These are phyloP conservation scores for Rhodophaea formosa DNA, from an alignment of 2,888 invertebrate species.

Conservation along the genomic window DNA sequence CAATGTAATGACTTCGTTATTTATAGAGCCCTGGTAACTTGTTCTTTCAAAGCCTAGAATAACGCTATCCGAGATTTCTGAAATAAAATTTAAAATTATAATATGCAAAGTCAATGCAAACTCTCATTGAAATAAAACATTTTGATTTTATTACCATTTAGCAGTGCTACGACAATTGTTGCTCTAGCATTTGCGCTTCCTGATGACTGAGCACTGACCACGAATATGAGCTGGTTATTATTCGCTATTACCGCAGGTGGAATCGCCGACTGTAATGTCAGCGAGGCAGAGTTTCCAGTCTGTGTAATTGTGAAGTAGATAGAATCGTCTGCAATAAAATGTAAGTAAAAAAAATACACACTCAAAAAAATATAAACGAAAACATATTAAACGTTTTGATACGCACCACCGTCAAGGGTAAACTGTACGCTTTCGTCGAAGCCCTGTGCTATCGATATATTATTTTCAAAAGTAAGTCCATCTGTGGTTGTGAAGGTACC, in stretches of 20 bases:
- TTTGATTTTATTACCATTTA: conserved; percentile 26
- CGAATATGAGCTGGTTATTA: conserved; percentile 37
- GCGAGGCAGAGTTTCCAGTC: conserved; percentile 24
- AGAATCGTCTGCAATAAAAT: conserved; percentile 35
- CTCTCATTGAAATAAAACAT: background rate
- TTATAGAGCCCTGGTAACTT: conserved; percentile 32
- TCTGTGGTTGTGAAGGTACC: conserved; percentile 6
- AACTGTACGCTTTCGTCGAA: conserved; percentile 15
- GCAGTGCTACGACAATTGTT: conserved; percentile 33
- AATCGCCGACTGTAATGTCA: conserved; percentile 27
- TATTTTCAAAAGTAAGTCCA: conserved; percentile 14
- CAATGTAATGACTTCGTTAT: background rate
- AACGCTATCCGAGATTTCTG: background rate
- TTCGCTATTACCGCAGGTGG: conserved; percentile 34
- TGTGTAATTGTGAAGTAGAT: conserved; percentile 34
- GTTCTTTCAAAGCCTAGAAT: conserved; percentile 32
- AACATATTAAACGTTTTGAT: background rate
- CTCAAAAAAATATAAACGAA: conserved; percentile 14
- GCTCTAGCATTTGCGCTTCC: conserved; percentile 28
- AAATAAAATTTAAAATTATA: background rate
- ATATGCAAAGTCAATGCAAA: too few relatives aligned
- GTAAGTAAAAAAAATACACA: too few relatives aligned
- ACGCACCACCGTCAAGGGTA: background rate
- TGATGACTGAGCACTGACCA: conserved; percentile 31
- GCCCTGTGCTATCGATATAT: conserved; percentile 12